Evolutionary conservation across 2,888 invertebrate genomes (phyloP).

Genomic region (Drosophila eohydei): DNA sequence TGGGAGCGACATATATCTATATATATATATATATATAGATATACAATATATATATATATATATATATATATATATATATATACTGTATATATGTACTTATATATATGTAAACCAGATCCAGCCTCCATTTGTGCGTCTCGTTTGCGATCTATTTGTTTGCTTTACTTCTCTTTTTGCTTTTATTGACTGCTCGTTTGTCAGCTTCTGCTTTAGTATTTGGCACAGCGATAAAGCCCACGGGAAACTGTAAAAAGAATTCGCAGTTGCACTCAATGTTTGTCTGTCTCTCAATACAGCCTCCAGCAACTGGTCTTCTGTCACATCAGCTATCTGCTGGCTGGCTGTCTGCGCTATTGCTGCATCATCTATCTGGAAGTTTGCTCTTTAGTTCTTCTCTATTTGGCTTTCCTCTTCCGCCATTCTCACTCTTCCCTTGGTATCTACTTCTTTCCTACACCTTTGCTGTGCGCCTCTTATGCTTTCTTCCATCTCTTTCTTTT

Average conservation of each 20-base stretch:
- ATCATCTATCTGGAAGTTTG: too few relatives aligned
- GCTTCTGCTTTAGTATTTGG: constrained; percentile 10
- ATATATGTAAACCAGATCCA: neutral
- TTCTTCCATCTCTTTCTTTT: neutral
- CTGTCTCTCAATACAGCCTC: neutral
- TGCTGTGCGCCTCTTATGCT: neutral
- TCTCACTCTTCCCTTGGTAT: neutral
- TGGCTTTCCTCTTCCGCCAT: neutral
- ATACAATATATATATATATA: neutral
- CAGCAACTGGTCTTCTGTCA: constrained; percentile 6
- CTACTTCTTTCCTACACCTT: neutral
- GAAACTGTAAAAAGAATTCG: constrained; percentile 1
- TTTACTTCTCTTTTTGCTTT: neutral
- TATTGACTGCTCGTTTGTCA: constrained; percentile 1
- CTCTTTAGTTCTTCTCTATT: neutral
- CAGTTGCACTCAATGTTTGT: neutral
- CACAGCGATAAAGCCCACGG: constrained; percentile 1
- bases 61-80: neutral
- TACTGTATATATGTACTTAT: neutral
- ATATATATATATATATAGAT: neutral
- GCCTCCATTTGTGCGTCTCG: neutral
- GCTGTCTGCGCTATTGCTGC: neutral
- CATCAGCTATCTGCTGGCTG: neutral
- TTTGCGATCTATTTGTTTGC: neutral
- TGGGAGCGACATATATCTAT: neutral